Percentiles rank a stretch among this genome's conserved stretches.
phyloP scores from a whole-genome alignment of 2,888 invertebrate genomes.

The Ypsolopha scabrella region DNA sequence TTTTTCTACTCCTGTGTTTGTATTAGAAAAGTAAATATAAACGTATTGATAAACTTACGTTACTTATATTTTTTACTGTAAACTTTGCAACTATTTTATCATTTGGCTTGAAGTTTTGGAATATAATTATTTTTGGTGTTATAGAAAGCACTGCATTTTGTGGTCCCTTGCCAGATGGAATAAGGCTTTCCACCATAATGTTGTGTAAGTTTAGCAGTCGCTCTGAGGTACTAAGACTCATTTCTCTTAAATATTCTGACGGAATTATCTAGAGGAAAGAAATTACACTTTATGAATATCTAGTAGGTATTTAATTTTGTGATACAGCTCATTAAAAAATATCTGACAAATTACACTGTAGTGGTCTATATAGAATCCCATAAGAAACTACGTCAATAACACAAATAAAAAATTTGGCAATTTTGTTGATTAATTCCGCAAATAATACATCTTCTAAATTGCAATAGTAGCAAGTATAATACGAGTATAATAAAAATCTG shows the following conservation, averaged over 20 bases:
- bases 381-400: too few relatives aligned
- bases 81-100: constrained; percentile 60
- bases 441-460: too few relatives aligned
- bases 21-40: too few relatives aligned
- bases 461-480: too few relatives aligned
- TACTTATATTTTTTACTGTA: constrained; percentile 66
- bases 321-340: too few relatives aligned
- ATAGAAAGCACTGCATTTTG: constrained; percentile 35
- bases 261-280: constrained; percentile 39
- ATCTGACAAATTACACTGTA: too few relatives aligned
- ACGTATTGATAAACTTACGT: constrained; percentile 35
- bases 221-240: constrained; percentile 41
- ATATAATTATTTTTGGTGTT: constrained; percentile 67
- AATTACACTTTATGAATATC: not conserved
- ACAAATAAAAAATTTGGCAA: not conserved
- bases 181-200: constrained; percentile 41
- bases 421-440: too few relatives aligned
- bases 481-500: too few relatives aligned
- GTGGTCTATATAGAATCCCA: too few relatives aligned
- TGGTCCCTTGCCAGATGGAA: constrained; percentile 17
- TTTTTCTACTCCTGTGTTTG: too few relatives aligned
- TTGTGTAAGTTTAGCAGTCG: constrained; percentile 37
- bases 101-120: constrained; percentile 71
- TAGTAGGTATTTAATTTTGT: too few relatives aligned
- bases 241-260: constrained; percentile 48